Percentiles rank a stretch among this genome's conserved stretches.
Conservation (phyloP, 2,888 invertebrate species). For the Hymenopus coronatus region DNA sequence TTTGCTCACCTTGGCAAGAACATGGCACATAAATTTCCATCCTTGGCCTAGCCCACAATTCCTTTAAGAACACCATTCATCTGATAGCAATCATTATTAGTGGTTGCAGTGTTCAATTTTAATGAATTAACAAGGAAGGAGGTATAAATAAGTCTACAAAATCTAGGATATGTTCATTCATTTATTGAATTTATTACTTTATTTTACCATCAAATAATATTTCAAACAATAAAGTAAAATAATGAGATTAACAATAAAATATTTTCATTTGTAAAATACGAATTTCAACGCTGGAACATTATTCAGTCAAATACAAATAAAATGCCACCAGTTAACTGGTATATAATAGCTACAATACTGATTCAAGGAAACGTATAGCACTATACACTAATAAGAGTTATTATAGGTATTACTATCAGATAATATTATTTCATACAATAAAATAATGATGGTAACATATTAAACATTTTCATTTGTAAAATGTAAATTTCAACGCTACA, state of each 20-base stretch:
- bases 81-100: no score
- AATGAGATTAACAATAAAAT: no score
- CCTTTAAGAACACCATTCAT: no score
- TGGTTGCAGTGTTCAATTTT: no score
- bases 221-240: background rate
- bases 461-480: background rate
- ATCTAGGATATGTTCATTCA: background rate
- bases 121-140: no score
- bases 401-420: background rate
- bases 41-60: no score
- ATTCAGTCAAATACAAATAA: background rate
- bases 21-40: no score
- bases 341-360: background rate
- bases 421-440: background rate
- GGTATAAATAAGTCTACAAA: no score
- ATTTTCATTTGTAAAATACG: background rate
- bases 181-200: background rate
- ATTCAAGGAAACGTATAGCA: background rate
- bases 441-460: background rate
- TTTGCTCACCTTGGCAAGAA: no score
- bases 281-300: background rate
- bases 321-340: background rate
- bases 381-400: background rate
- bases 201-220: background rate
- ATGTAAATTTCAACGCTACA: background rate